Evolutionary conservation across 2,113 vertebrate genomes (phyloP), one percentile per base, ranked within the genome.

Genomic region (Microcebus murinus): DNA sequence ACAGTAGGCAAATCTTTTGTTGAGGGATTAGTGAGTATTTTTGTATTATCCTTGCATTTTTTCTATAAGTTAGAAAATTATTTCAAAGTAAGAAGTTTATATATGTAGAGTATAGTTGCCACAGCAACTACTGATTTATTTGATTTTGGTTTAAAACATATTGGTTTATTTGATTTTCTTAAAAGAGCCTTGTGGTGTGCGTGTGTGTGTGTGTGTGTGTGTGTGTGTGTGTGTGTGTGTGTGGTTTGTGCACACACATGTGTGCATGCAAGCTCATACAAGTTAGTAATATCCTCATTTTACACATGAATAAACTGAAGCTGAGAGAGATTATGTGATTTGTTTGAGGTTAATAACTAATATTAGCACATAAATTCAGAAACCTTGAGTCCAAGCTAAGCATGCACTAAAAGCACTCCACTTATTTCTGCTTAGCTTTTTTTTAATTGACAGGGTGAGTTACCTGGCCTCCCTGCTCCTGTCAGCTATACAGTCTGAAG

Each of bases 291-390:
- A 52, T 11, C 57, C 14, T 95, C 59, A 45, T 63, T 91, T 88
- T 65, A 59, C 29, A 95, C 25, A 21, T n/a, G 36, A 94, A 61
- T 71, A 68, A 81, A 13, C 59, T 29, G 63, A 84, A 91, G n/a
- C 55, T 42, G 71, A 45, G 45, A 31, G 48, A 81, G 61, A 42
- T 73, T 67, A 29, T 45, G 27, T 14, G 36, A 90, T 74, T 34
- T 93, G 57, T 94, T 87, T 84, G 70, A 90, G 84, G 61, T 96
- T 90, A 89, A n/a, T 55, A 45, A 61, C 65, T 95, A 73, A 73
- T 27, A 82, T 73, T 59, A 95, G 59, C 82, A 82, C 14, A 29
- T 48, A 20, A 63, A 87, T 57, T 87, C 25, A 85, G 88, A 94
- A 94, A 82, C 50, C 39, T 34, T 6, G 11, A 81, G 27, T 71